These are phyloP conservation scores for Andricus curvator DNA, from an alignment of 2,888 invertebrate genomes.

Conservation along the genomic window DNA sequence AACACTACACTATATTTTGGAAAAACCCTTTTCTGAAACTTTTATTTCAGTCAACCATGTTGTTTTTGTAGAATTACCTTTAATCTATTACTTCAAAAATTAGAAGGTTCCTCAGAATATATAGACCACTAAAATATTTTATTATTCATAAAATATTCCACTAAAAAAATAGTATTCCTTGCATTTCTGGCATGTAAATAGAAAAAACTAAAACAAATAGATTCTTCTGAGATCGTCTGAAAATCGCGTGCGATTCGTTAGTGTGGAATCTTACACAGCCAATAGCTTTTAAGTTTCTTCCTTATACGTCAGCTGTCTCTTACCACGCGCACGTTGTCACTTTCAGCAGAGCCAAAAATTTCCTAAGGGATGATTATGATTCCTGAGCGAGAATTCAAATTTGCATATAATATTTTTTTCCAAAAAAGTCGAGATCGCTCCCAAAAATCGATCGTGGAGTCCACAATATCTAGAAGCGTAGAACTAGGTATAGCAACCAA, in stretches of 20 bases:
- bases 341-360: not conserved
- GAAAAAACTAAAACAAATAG: not conserved
- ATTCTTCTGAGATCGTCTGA: not conserved
- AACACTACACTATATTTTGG: too few relatives aligned
- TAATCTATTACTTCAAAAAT: too few relatives aligned
- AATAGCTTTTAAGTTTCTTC: slow-evolving; percentile 9
- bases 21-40: too few relatives aligned
- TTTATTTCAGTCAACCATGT: too few relatives aligned
- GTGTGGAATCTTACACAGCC: slow-evolving; percentile 24
- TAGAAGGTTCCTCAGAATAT: too few relatives aligned
- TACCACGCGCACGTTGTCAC: slow-evolving; percentile 36
- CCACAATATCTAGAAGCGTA: not conserved
- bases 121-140: too few relatives aligned
- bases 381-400: not conserved
- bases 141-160: too few relatives aligned
- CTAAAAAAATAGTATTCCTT: too few relatives aligned
- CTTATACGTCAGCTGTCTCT: slow-evolving; percentile 26
- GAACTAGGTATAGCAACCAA: not conserved
- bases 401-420: not conserved
- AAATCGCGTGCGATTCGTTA: slow-evolving; percentile 8
- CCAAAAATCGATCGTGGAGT: not conserved
- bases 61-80: too few relatives aligned
- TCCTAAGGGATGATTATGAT: not conserved
- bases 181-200: too few relatives aligned
- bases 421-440: not conserved